Conservation (phyloP, 2,888 invertebrate species). For the Drosophila silvestris region DNA sequence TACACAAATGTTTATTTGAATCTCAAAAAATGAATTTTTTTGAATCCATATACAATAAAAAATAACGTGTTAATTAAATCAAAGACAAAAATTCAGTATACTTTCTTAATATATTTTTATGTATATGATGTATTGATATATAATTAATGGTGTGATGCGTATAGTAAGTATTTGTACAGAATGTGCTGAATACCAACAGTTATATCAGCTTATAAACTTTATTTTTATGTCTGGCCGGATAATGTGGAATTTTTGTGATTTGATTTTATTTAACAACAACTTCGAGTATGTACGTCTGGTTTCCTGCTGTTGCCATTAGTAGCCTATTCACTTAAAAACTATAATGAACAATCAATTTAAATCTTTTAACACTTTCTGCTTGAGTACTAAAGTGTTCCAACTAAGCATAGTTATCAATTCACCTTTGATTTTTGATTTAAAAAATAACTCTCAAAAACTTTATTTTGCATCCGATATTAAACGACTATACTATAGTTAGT, state of each 20-base stretch:
- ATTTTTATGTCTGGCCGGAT: not conserved
- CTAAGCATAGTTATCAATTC: not conserved
- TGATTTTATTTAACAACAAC: not conserved
- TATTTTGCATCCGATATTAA: not conserved
- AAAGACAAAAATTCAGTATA: not conserved
- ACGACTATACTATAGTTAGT: not conserved
- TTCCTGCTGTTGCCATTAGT: not conserved
- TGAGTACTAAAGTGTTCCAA: not conserved
- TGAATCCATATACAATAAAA: slow-evolving; percentile 30
- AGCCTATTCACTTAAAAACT: not conserved
- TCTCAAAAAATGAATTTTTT: slow-evolving; percentile 36
- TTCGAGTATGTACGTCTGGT: not conserved
- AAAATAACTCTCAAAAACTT: not conserved
- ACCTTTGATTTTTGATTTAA: not conserved
- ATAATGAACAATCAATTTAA: not conserved
- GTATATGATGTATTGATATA: not conserved
- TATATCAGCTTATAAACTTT: not conserved
- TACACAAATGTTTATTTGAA: slow-evolving; percentile 29
- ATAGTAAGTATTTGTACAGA: not conserved
- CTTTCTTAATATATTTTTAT: not conserved
- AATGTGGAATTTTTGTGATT: not conserved
- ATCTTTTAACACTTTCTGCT: not conserved
- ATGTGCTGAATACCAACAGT: not conserved
- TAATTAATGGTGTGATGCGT: not conserved
- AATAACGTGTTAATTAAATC: slow-evolving; percentile 4